These are phyloP conservation scores for Micropoecilia bifurca DNA, from an alignment of 2,797 vertebrate species.

Conservation along the genomic window DNA sequence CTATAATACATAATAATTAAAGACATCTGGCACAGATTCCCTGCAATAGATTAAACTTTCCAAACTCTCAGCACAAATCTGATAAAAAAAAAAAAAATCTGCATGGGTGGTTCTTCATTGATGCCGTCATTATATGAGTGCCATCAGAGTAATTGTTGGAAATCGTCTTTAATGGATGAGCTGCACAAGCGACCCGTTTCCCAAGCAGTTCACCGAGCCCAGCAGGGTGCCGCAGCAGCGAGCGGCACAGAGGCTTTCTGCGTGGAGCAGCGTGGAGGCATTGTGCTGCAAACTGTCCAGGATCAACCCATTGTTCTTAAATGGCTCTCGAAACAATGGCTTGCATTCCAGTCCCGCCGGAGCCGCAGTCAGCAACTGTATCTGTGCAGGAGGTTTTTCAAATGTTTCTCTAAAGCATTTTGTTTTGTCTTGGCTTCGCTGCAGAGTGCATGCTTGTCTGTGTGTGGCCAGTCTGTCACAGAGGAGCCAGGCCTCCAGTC, in stretches of 20 bases:
- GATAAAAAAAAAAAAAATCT: background rate
- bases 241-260: constrained; percentile 18
- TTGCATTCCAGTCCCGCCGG: constrained; percentile 65
- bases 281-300: constrained; percentile 70
- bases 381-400: constrained; percentile 28
- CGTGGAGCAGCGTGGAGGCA: constrained; percentile 64
- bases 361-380: constrained; percentile 43
- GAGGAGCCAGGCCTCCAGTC: constrained; percentile 30
- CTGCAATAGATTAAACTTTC: background rate
- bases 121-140: constrained; percentile 45
- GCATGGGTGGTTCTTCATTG: constrained; percentile 21
- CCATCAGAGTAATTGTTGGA: constrained; percentile 60
- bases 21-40: background rate
- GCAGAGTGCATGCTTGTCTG: constrained; percentile 25
- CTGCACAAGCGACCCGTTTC: constrained; percentile 68
- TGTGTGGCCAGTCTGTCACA: constrained; percentile 53
- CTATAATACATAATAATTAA: background rate
- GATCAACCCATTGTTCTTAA: constrained; percentile 62
- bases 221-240: constrained; percentile 36
- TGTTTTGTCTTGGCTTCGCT: background rate
- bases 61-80: constrained; percentile 15
- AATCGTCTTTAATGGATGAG: constrained; percentile 67
- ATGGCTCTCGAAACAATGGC: constrained; percentile 64
- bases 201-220: constrained; percentile 62
- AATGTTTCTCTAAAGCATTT: background rate